Percentiles rank a stretch among this genome's conserved stretches.
Evolutionary conservation across 2,797 vertebrate species (phyloP).

Genomic region (Eidolon dupreanum): DNA sequence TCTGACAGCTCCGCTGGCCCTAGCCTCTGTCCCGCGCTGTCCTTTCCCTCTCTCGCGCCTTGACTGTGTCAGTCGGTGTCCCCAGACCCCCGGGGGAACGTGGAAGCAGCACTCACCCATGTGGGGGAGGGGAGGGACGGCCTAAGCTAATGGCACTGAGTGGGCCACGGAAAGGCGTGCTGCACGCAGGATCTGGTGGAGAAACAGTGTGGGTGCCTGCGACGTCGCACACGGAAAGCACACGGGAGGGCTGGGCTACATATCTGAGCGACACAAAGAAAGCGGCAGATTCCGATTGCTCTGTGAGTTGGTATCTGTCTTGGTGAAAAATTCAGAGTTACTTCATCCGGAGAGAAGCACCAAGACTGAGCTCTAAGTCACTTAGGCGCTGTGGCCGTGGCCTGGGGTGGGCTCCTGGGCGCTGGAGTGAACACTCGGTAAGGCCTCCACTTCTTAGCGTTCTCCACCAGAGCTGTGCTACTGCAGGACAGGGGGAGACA

Average conservation of each 20-base stretch:
- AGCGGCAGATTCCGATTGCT: neutral
- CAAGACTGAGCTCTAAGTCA: neutral
- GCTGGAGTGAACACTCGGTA: slow-evolving; percentile 18
- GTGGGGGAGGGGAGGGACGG: neutral
- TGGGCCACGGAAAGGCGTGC: neutral
- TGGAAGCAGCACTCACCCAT: slow-evolving; percentile 17
- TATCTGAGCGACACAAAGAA: slow-evolving; percentile 5
- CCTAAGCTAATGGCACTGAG: slow-evolving; percentile 12
- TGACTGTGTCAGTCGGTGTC: slow-evolving; percentile 3
- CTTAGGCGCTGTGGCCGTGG: slow-evolving; percentile 5
- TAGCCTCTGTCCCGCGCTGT: neutral
- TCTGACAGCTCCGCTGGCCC: neutral
- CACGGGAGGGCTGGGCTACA: neutral
- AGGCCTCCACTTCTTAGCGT: slow-evolving; percentile 18
- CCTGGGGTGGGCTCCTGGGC: neutral
- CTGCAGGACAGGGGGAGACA: neutral
- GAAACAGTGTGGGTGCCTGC: slow-evolving; percentile 17
- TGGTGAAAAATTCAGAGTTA: slow-evolving; percentile 8
- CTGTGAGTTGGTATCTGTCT: neutral
- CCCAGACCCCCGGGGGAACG: neutral
- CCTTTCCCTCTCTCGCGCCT: neutral
- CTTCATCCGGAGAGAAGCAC: slow-evolving; percentile 18
- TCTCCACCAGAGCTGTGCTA: slow-evolving; percentile 28
- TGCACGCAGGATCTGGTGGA: neutral
- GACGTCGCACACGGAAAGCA: slow-evolving; percentile 16